These are phyloP conservation scores for Aythya baeri DNA, from an alignment of 2,113 vertebrate species.

Conservation along the genomic window DNA sequence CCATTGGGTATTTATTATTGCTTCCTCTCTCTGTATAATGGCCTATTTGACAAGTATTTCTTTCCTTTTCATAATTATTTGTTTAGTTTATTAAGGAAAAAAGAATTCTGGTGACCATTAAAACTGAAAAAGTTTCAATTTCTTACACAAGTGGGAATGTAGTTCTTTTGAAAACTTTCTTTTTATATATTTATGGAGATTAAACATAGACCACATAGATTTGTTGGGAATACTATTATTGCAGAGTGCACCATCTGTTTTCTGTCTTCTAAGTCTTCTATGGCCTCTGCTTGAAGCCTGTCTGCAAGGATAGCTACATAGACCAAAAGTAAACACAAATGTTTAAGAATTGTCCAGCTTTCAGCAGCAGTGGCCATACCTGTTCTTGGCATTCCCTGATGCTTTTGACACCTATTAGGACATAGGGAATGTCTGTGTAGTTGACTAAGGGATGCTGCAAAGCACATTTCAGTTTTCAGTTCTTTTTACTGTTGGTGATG, in stretches of 20 bases:
- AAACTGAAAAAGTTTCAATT: neutral
- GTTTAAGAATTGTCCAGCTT: neutral
- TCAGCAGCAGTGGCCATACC: neutral
- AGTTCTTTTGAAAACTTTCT: neutral
- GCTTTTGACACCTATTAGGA: neutral
- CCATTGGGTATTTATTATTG: neutral
- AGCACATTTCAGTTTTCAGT: neutral
- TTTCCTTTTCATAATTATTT: neutral
- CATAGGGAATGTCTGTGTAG: neutral
- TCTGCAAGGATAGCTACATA: neutral
- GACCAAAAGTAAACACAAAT: neutral
- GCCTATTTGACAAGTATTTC: neutral
- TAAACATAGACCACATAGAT: neutral
- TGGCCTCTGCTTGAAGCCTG: neutral
- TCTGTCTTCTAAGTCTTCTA: neutral
- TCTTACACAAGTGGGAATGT: neutral
- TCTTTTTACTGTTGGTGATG: neutral
- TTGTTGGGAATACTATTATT: neutral
- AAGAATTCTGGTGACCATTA: neutral
- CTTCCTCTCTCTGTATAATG: neutral
- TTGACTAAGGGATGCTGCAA: neutral
- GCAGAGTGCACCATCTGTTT: neutral
- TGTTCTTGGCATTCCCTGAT: neutral
- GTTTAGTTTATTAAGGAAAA: neutral
- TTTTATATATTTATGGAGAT: neutral